Percentiles rank a stretch among this genome's conserved stretches.
These are phyloP conservation scores for Clarias pachynema DNA, from an alignment of 2,797 vertebrate genomes.

Conservation along the genomic window DNA sequence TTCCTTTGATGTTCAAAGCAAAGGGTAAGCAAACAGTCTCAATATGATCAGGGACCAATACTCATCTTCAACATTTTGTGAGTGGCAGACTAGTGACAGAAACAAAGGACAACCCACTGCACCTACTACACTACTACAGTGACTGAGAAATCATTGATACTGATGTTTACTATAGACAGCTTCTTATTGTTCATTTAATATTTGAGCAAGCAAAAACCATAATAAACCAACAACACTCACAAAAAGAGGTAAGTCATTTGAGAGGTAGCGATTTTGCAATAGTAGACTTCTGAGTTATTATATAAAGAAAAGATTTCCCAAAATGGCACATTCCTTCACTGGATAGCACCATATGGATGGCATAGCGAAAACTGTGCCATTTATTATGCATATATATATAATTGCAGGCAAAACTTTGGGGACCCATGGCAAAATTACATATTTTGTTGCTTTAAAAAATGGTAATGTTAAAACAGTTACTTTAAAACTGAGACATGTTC, in stretches of 20 bases:
- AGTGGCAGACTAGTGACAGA: slow-evolving; percentile 9
- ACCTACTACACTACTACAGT: slow-evolving; percentile 4
- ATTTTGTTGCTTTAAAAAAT: not conserved
- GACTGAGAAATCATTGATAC: not conserved
- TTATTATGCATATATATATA: slow-evolving; percentile 19
- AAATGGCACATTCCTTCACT: not conserved
- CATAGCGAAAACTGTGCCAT: not conserved
- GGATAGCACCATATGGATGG: slow-evolving; percentile 20
- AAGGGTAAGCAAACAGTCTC: slow-evolving; percentile 52
- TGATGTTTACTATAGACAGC: slow-evolving; percentile 2
- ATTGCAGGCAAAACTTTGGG: not conserved
- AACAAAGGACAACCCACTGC: not conserved
- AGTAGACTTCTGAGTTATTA: not conserved
- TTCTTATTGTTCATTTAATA: not conserved
- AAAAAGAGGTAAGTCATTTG: slow-evolving; percentile 7
- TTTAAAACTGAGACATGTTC: not conserved
- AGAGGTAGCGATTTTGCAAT: slow-evolving; percentile 36
- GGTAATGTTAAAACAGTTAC: not conserved
- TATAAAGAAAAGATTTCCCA: not conserved
- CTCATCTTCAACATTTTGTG: slow-evolving; percentile 25
- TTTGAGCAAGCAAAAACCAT: not conserved
- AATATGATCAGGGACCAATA: slow-evolving; percentile 37
- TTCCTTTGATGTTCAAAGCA: slow-evolving; percentile 55
- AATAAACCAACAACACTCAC: not conserved
- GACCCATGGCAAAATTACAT: not conserved